Evolutionary conservation across 2,888 invertebrate genomes (phyloP).

Genomic region (Steromphala cineraria): DNA sequence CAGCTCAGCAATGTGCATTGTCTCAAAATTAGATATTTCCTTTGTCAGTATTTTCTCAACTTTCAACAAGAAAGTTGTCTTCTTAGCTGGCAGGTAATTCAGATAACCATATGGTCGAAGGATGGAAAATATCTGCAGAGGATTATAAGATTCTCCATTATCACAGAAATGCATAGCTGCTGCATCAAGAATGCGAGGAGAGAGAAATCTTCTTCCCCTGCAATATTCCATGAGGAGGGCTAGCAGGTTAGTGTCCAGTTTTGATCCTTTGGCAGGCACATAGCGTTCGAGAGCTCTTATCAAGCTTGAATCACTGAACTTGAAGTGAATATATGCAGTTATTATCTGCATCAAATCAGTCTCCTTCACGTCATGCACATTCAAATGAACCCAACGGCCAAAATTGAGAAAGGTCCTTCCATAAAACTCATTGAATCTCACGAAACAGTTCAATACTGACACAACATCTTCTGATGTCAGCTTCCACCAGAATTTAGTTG

Average conservation of each 20-base stretch:
- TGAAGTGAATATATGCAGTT: conserved; percentile 78
- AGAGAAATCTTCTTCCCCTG: conserved; percentile 79
- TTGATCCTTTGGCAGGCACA: conserved; percentile 78
- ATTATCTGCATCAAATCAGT: conserved; percentile 77
- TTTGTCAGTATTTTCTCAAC: conserved; percentile 79
- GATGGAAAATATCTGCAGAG: conserved; percentile 79
- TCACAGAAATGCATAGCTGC: conserved; percentile 79
- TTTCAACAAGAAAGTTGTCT: conserved; percentile 79
- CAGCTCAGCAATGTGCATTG: conserved; percentile 80
- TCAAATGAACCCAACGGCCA: conserved; percentile 80
- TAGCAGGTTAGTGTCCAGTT: conserved; percentile 78
- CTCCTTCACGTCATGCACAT: conserved; percentile 81
- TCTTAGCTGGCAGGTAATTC: conserved; percentile 78
- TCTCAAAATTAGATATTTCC: conserved; percentile 79
- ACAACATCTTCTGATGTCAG: conserved; percentile 63
- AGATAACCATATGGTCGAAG: conserved; percentile 81
- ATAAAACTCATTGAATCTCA: conserved; percentile 55
- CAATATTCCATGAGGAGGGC: conserved; percentile 81
- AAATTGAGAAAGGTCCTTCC: conserved; percentile 70
- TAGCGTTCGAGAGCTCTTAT: conserved; percentile 81
- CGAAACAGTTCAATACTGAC: conserved; percentile 59
- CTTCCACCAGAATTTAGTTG: conserved; percentile 79
- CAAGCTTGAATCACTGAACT: conserved; percentile 79
- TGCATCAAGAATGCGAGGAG: conserved; percentile 79
- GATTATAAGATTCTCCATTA: conserved; percentile 77